These are phyloP conservation scores for Eumacrocentrus americanus DNA, from an alignment of 2,888 invertebrate species.

Conservation along the genomic window DNA sequence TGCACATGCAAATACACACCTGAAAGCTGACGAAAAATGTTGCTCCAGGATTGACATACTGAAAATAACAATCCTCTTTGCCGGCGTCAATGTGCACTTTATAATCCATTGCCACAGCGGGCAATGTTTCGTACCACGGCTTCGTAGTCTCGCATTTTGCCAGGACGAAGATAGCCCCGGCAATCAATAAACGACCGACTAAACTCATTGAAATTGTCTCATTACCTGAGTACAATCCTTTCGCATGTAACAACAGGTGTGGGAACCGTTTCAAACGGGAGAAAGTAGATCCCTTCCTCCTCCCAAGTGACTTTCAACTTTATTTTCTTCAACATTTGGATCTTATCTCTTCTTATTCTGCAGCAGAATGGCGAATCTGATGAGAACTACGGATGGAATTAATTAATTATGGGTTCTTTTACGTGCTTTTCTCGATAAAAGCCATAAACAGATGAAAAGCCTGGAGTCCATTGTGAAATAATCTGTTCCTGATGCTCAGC, in stretches of 20 bases:
- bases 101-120: constrained; percentile 94
- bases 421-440: too few species aligned
- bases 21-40: constrained; percentile 94
- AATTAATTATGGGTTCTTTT: too few species aligned
- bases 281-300: not conserved
- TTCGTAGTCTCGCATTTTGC: constrained; percentile 62
- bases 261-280: not conserved
- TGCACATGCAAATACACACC: constrained; percentile 67
- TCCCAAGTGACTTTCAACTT: not conserved
- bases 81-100: constrained; percentile 95
- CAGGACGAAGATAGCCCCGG: constrained; percentile 34
- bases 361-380: too few species aligned
- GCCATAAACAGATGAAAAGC: too few species aligned
- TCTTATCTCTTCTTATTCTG: too few species aligned
- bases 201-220: constrained; percentile 40
- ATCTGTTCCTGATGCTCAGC: too few species aligned
- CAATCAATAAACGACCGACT: constrained; percentile 36
- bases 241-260: constrained; percentile 10
- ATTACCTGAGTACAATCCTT: not conserved
- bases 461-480: too few species aligned
- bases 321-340: not conserved
- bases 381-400: too few species aligned
- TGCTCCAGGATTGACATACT: constrained; percentile 89
- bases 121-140: constrained; percentile 86
- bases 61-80: constrained; percentile 93